Base-by-base conservation (phyloP, 2,797 vertebrate species). In the Serranus cabrilla region DNA sequence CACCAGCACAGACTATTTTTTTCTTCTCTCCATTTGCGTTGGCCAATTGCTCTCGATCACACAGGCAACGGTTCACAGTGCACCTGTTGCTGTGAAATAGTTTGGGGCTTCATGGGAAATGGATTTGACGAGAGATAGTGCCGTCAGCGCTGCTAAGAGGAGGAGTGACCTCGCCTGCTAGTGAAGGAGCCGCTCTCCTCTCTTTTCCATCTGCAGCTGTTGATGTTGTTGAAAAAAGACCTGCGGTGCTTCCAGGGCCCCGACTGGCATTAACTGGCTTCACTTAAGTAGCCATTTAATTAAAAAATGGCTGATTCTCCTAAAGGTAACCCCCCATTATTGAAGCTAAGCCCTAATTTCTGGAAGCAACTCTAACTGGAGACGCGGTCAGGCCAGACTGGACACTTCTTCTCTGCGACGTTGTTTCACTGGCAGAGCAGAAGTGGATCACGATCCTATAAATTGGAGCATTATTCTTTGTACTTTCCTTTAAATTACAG, bases 1-100 rank as follows among this genome's bases (percentile, higher is more conserved):
- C 55, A 12, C 57, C 68, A 49, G 47, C 51, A 18, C n/a, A 5
- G 51, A 21, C 49, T 37, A 0, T 57, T 51, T 74, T 9, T 52
- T 47, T 50, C 49, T 11, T 16, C 43, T 66, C 20, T 66, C 39
- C 42, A 23, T 73, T 50, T 14, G 16, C 63, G 47, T 67, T 46
- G 20, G 39, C 72, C 73, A 67, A 74, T 71, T 54, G 73, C 68
- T 74, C 71, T 57, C 50, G 6, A 14, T 71, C 74, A 23, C 40
- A 3, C 34, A 40, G 71, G 62, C 82, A 69, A 20, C 77, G n/a
- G 51, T 67, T 82, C 65, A 34, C 50, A 12, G 71, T 59, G 80
- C 90, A 90, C 86, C 85, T 91, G 87, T 89, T 89, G 82, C 83
- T 66, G 76, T 40, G 58, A 83, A 84, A 87, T 70, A 71, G 43